phyloP scores from a whole-genome alignment of 2,888 invertebrate genomes.

The Phaedon cochleariae region DNA sequence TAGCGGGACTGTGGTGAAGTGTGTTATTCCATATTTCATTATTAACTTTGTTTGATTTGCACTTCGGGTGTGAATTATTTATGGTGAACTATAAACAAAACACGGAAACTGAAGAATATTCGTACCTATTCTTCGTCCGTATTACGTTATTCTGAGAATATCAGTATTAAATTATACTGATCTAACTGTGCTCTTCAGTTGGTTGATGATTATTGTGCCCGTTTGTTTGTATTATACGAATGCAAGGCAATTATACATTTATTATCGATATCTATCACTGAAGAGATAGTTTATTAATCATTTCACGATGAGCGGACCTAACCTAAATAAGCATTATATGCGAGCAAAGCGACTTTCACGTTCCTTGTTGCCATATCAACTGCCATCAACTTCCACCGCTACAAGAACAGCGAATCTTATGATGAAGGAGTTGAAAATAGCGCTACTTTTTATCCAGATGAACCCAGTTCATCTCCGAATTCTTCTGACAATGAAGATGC shows the following conservation, averaged over 20 bases:
- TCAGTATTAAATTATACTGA: too few species aligned
- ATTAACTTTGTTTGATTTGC: too few species aligned
- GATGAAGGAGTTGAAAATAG: neutral
- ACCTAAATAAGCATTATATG: slow-evolving; percentile 6
- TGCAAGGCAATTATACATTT: neutral
- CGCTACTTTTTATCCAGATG: too few species aligned
- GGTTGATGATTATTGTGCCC: neutral
- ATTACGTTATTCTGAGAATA: too few species aligned
- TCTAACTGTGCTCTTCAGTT: too few species aligned
- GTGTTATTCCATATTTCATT: too few species aligned
- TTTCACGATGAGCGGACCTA: neutral
- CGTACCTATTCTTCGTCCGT: too few species aligned
- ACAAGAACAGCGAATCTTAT: neutral
- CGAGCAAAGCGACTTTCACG: slow-evolving; percentile 4
- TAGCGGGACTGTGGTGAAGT: too few species aligned
- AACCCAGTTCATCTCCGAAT: slow-evolving; percentile 1
- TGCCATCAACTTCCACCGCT: slow-evolving; percentile 4
- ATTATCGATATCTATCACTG: neutral
- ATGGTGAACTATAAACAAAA: too few species aligned
- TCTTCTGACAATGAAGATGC: slow-evolving; percentile 7
- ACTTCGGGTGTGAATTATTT: too few species aligned
- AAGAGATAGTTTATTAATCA: neutral
- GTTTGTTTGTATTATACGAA: neutral
- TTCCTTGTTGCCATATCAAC: neutral
- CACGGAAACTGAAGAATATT: too few species aligned